A percentile compares a stretch with the other conserved stretches of the same genome.
Evolutionary conservation across 2,113 vertebrate genomes (phyloP).

Genomic region (Capreolus pygargus): DNA sequence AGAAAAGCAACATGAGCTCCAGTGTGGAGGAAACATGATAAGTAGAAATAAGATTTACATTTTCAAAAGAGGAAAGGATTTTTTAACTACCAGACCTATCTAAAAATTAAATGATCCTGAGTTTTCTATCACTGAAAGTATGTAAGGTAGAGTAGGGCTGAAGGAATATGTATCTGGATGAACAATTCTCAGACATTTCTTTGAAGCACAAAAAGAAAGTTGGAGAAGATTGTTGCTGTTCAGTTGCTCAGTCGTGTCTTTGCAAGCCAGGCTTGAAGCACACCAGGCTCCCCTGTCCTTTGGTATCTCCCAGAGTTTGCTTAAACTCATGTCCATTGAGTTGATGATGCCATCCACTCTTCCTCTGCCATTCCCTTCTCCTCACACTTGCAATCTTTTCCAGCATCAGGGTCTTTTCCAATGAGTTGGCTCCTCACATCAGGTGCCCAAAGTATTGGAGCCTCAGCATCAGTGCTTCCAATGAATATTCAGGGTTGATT

Average conservation of each 20-base stretch:
- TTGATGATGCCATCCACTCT: background rate
- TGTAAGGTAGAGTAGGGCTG: background rate
- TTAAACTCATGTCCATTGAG: background rate
- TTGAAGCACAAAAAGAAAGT: background rate
- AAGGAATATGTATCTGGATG: too few species aligned
- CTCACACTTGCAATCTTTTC: background rate
- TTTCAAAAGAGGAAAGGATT: background rate
- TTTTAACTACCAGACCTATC: background rate
- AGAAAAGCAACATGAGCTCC: background rate
- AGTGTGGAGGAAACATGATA: background rate
- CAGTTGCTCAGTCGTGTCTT: background rate
- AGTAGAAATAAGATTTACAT: background rate
- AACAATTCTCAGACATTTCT: background rate
- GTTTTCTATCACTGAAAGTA: background rate
- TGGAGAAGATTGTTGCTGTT: background rate
- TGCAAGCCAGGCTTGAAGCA: background rate
- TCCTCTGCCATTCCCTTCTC: background rate
- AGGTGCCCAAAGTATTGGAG: background rate
- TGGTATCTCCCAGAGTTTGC: background rate
- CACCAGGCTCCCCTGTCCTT: background rate
- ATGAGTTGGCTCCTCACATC: background rate
- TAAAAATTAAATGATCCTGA: background rate
- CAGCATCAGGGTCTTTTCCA: background rate
- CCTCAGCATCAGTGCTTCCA: background rate
- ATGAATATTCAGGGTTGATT: background rate